phyloP scores from a whole-genome alignment of 2,113 vertebrate genomes.

The cat (Felis catus) region F.catus_Fca126_mat1.0 CM031413.1:120630501-120631000 shows the following conservation, averaged over 20 bases:
- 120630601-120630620: background rate
- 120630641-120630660: background rate
- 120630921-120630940: background rate
- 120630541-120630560: background rate
- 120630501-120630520: background rate
- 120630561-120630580: background rate
- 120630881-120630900: background rate
- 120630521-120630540: background rate
- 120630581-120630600: too few species aligned
- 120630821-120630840: background rate
- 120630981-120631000: background rate
- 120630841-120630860: background rate
- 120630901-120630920: background rate
- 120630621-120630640: accelerated
- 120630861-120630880: background rate
- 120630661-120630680: background rate
- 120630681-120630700: background rate
- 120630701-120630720: background rate
- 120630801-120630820: background rate
- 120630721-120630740: background rate
- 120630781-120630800: background rate
- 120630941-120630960: background rate
- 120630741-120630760: background rate
- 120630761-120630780: background rate
- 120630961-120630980: background rate